A percentile compares a stretch with the other conserved stretches of the same genome.
These are phyloP conservation scores for Lamellibrachia satsuma DNA, from an alignment of 2,888 invertebrate genomes.

Conservation along the genomic window DNA sequence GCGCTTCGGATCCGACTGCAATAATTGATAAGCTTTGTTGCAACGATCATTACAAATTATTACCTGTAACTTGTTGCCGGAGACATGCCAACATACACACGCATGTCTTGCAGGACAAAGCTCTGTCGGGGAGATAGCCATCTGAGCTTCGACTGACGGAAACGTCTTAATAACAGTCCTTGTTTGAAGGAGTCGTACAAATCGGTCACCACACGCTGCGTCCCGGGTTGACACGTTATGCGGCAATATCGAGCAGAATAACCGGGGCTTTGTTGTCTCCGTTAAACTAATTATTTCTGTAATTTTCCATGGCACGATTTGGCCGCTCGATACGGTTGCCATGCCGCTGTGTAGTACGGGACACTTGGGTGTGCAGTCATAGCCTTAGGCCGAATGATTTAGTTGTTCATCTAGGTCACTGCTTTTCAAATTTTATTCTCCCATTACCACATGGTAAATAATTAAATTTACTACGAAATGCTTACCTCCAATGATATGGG, in stretches of 20 bases:
- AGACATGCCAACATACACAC: background rate
- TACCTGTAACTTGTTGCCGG: slow-evolving; percentile 5
- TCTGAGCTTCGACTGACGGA: background rate
- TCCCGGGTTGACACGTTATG: background rate
- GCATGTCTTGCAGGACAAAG: background rate
- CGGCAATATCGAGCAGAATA: background rate
- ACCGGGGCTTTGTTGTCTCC: background rate
- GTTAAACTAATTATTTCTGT: slow-evolving; percentile 17
- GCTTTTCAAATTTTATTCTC: background rate
- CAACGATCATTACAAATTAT: background rate
- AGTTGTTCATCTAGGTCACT: background rate
- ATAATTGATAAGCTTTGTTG: slow-evolving; percentile 13
- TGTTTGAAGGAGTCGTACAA: background rate
- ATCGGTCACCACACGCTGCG: background rate
- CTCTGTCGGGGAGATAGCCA: background rate
- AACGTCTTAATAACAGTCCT: background rate
- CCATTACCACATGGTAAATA: background rate
- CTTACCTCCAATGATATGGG: background rate
- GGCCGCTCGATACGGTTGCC: background rate
- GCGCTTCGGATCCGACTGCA: background rate
- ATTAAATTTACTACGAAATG: background rate
- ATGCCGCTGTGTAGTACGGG: background rate
- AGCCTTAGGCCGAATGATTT: background rate
- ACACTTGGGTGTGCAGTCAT: background rate
- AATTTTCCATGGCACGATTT: slow-evolving; percentile 17